Evolutionary conservation across 1,140 invertebrate species (phyloP).

Genomic region (Brachionus sp.): DNA sequence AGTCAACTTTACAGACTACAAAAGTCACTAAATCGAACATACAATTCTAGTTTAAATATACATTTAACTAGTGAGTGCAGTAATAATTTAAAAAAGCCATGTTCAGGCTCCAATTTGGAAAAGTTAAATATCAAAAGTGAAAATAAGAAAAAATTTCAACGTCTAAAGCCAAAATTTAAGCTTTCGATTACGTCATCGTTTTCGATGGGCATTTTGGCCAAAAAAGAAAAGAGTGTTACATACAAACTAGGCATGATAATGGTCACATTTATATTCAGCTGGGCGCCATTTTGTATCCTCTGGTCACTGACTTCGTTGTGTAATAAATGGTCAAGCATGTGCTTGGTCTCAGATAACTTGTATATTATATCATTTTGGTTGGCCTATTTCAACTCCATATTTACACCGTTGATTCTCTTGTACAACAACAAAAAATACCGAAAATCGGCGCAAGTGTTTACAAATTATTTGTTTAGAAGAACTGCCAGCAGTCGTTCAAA

Average conservation of each 20-base stretch:
- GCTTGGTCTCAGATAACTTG: slow-evolving; percentile 26
- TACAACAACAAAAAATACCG: slow-evolving; percentile 46
- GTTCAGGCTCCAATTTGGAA: neutral
- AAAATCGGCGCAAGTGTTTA: neutral
- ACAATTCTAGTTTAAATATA: slow-evolving; percentile 9
- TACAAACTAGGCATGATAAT: slow-evolving; percentile 47
- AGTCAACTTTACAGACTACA: neutral
- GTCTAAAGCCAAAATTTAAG: neutral
- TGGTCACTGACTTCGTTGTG: slow-evolving; percentile 47
- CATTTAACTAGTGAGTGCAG: neutral
- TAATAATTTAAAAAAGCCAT: neutral
- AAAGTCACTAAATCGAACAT: neutral
- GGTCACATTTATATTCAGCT: slow-evolving; percentile 46
- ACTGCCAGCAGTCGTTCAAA: neutral
- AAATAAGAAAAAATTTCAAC: neutral
- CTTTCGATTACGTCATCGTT: neutral
- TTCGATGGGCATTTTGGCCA: neutral
- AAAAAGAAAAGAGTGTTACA: slow-evolving; percentile 43
- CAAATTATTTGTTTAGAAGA: neutral
- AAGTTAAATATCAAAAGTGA: neutral
- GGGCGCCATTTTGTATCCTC: slow-evolving; percentile 48
- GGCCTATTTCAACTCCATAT: slow-evolving; percentile 48
- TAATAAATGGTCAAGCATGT: neutral
- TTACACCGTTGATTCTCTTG: slow-evolving; percentile 47
- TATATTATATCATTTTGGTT: slow-evolving; percentile 47